Conservation (phyloP, 2,113 vertebrate species). For the Siniperca chuatsi region DNA sequence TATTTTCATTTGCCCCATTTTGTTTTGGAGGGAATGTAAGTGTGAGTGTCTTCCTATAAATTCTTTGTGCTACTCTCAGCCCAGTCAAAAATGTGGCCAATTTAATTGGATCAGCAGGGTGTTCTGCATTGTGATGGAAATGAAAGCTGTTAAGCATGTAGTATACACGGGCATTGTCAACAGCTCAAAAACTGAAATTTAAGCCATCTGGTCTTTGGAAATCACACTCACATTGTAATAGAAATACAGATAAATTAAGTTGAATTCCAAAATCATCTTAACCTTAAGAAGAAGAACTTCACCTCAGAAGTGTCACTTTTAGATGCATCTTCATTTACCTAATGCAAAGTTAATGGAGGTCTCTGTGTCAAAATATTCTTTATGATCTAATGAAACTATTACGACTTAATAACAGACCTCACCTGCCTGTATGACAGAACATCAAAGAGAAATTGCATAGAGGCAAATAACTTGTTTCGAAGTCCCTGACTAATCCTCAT, state of each 20-base stretch:
- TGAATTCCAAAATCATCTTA: conserved; percentile 1
- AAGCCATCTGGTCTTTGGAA: conserved; percentile 30
- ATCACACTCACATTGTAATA: conserved; percentile 12
- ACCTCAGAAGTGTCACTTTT: conserved; percentile 1
- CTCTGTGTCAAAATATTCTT: not conserved
- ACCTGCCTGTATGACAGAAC: not conserved
- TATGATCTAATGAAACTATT: conserved; percentile 10
- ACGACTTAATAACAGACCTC: not conserved
- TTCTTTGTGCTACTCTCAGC: conserved; percentile 10
- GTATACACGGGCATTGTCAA: conserved; percentile 10
- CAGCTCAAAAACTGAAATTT: conserved; percentile 18
- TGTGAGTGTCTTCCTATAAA: conserved; percentile 14
- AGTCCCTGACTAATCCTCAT: conserved; percentile 26
- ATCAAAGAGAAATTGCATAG: not conserved
- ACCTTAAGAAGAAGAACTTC: not conserved
- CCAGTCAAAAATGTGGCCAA: conserved; percentile 18
- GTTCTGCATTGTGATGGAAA: conserved; percentile 13
- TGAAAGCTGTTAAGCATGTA: conserved; percentile 37
- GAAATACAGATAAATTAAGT: not conserved
- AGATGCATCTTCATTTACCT: conserved; percentile 12
- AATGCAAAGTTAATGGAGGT: not conserved
- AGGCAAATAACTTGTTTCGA: not conserved
- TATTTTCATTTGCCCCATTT: conserved; percentile 18
- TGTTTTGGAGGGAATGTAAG: not conserved
- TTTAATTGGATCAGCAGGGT: conserved; percentile 50